Evolutionary conservation across 1,140 invertebrate genomes (phyloP).

Genomic region (Phymorhynchus buccinoides): DNA sequence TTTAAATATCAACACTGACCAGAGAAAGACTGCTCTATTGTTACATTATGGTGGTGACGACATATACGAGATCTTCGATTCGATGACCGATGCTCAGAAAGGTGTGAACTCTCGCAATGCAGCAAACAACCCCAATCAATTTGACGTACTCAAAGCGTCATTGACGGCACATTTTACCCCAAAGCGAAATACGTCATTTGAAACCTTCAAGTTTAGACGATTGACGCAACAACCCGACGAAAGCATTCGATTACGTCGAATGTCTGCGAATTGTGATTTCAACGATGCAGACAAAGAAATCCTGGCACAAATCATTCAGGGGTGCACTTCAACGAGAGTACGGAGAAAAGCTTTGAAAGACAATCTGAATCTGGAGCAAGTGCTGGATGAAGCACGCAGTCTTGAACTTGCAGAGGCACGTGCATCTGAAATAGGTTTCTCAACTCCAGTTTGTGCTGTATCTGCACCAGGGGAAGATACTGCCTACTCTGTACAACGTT

Average conservation of each 20-base stretch:
- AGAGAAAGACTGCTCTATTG: not conserved
- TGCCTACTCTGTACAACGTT: too few species aligned
- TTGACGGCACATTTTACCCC: not conserved
- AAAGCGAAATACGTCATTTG: slow-evolving; percentile 23
- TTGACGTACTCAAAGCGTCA: slow-evolving; percentile 11
- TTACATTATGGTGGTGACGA: slow-evolving; percentile 10
- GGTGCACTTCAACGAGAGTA: too few species aligned
- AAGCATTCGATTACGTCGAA: not conserved
- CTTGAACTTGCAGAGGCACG: not conserved
- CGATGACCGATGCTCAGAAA: not conserved
- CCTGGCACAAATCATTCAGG: too few species aligned
- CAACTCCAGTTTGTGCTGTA: not conserved
- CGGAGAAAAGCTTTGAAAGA: too few species aligned
- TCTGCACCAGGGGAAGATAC: too few species aligned
- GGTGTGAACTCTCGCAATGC: not conserved
- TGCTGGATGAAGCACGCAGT: not conserved
- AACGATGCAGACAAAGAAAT: not conserved
- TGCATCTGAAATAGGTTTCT: not conserved
- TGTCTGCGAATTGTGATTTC: slow-evolving; percentile 9
- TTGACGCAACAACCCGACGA: not conserved
- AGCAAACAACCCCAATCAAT: too few species aligned
- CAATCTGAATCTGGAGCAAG: too few species aligned
- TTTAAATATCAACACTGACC: not conserved
- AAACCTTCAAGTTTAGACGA: not conserved
- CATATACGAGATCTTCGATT: not conserved